These are phyloP conservation scores for Apeltes quadracus DNA, from an alignment of 2,113 vertebrate species.

Conservation along the genomic window DNA sequence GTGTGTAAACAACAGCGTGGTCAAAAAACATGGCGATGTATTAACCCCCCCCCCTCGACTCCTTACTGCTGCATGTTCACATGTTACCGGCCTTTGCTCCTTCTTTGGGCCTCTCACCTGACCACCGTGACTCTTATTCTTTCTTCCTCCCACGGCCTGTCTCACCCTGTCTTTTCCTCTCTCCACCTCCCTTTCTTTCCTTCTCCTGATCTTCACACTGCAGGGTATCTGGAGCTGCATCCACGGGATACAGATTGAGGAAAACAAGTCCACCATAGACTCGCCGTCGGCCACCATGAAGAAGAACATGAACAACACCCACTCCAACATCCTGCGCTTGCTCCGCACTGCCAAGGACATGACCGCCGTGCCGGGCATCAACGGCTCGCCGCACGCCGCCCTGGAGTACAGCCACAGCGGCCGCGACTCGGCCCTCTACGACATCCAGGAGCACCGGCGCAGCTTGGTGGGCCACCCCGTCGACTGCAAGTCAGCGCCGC, in stretches of 20 bases:
- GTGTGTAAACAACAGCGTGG: constrained; percentile 67
- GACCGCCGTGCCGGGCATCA: constrained; percentile 96
- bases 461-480: constrained; percentile 86
- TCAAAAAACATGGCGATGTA: constrained; percentile 55
- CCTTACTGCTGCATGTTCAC: constrained; percentile 20
- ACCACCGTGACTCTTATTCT: constrained; percentile 36
- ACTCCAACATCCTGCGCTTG: constrained; percentile 97
- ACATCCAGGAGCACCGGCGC: constrained; percentile 95
- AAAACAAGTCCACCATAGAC: constrained; percentile 93
- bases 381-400: constrained; percentile 95
- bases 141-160: constrained; percentile 48
- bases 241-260: constrained; percentile 96
- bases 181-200: constrained; percentile 46
- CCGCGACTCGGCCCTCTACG: constrained; percentile 90
- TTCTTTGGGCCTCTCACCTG: constrained; percentile 28
- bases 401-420: constrained; percentile 94
- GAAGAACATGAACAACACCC: constrained; percentile 99
- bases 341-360: constrained; percentile 98
- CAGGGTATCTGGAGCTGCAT: constrained; percentile 99
- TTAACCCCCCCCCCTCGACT: constrained; percentile 59
- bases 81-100: constrained; percentile 32
- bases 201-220: constrained; percentile 51
- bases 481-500: constrained; percentile 83
- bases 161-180: constrained; percentile 60
- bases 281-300: constrained; percentile 98